phyloP scores from a whole-genome alignment of 2,888 invertebrate species.

The Acanthococcus lagerstroemiae region DNA sequence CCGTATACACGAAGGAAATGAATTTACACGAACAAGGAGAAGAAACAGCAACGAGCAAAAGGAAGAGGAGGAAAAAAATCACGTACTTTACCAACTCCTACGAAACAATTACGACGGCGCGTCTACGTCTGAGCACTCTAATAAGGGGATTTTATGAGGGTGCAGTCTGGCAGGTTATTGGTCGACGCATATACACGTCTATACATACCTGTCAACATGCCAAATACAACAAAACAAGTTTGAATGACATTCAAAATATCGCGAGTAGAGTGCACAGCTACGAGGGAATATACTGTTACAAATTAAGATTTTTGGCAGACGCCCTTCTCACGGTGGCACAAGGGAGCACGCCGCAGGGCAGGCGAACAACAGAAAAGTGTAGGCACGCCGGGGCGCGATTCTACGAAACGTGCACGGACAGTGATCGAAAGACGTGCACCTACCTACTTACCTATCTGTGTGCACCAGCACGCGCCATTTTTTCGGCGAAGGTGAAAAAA shows the following conservation, averaged over 20 bases:
- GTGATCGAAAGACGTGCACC: too few relatives aligned
- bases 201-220: conserved; percentile 17
- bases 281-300: conserved; percentile 13
- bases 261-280: neutral
- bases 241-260: conserved; percentile 10
- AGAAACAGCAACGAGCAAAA: neutral
- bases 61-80: neutral
- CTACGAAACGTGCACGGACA: too few relatives aligned
- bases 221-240: conserved; percentile 18
- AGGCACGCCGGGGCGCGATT: too few relatives aligned
- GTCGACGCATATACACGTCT: conserved; percentile 1
- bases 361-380: too few relatives aligned
- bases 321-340: neutral
- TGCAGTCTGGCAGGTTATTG: conserved; percentile 20
- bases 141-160: conserved; percentile 21
- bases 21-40: too few relatives aligned
- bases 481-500: too few relatives aligned
- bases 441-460: too few relatives aligned
- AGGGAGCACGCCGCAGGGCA: too few relatives aligned
- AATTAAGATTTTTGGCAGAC: conserved; percentile 18
- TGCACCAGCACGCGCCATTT: too few relatives aligned
- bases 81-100: conserved; percentile 8
- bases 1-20: too few relatives aligned
- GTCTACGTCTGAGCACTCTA: conserved; percentile 6
- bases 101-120: conserved; percentile 16